phyloP scores from a whole-genome alignment of 2,888 invertebrate species.

The Pammene fasciana region DNA sequence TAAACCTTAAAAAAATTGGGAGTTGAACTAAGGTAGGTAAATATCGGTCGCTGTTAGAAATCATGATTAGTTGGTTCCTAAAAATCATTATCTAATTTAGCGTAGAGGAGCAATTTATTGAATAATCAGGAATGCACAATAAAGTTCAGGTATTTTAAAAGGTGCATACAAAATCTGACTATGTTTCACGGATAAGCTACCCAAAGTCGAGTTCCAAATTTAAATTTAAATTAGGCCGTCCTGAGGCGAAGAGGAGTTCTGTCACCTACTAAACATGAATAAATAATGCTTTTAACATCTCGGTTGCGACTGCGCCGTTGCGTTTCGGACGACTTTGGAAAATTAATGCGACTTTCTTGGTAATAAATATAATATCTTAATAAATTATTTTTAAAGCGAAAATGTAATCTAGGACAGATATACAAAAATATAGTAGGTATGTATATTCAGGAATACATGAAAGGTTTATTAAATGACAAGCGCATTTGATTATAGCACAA shows the following conservation, averaged over 20 bases:
- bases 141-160: background rate
- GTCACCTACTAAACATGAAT: conserved; percentile 68
- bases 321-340: conserved; percentile 24
- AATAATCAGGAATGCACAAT: too few relatives aligned
- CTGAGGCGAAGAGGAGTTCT: conserved; percentile 59
- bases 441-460: background rate
- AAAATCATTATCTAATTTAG: too few relatives aligned
- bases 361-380: conserved; percentile 21
- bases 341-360: conserved; percentile 28
- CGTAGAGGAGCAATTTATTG: too few relatives aligned
- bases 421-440: background rate
- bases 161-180: background rate
- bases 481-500: too few relatives aligned
- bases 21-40: too few relatives aligned
- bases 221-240: conserved; percentile 73
- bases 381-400: background rate
- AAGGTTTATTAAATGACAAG: background rate
- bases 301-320: conserved; percentile 40
- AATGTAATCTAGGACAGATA: background rate
- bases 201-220: conserved; percentile 64
- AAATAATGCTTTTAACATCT: conserved; percentile 66
- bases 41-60: too few relatives aligned
- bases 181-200: conserved; percentile 47
- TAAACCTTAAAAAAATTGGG: too few relatives aligned
- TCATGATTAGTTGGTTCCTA: too few relatives aligned